A percentile compares a stretch with the other conserved stretches of the same genome.
These are phyloP conservation scores for Malacosoma neustria DNA, from an alignment of 2,888 invertebrate genomes.

Conservation along the genomic window DNA sequence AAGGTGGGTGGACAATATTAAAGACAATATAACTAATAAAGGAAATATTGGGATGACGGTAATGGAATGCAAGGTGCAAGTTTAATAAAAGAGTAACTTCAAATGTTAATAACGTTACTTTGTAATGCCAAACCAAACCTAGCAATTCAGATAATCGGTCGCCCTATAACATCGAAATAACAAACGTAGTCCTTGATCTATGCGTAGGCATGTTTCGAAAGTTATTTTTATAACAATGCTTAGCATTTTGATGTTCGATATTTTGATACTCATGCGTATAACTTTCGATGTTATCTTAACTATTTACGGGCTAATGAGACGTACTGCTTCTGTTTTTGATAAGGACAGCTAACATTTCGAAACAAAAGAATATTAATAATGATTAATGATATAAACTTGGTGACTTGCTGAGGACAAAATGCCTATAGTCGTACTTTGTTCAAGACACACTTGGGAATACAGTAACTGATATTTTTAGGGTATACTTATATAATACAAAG, in stretches of 20 bases:
- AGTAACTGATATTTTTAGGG: too few relatives aligned
- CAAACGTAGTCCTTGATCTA: slow-evolving; percentile 61
- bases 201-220: slow-evolving; percentile 53
- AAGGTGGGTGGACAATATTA: too few relatives aligned
- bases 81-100: too few relatives aligned
- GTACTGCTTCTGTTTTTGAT: background rate
- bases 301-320: slow-evolving; percentile 20
- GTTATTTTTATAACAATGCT: slow-evolving; percentile 44
- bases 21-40: too few relatives aligned
- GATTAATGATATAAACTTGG: too few relatives aligned
- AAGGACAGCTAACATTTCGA: background rate
- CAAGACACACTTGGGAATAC: too few relatives aligned
- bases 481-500: too few relatives aligned
- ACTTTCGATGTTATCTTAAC: slow-evolving; percentile 29
- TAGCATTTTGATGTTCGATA: slow-evolving; percentile 30
- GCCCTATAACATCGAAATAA: slow-evolving; percentile 42
- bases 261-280: slow-evolving; percentile 18
- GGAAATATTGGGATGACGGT: too few relatives aligned
- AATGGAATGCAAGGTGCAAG: too few relatives aligned
- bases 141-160: slow-evolving; percentile 40
- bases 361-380: background rate
- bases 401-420: too few relatives aligned
- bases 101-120: background rate
- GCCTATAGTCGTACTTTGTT: too few relatives aligned
- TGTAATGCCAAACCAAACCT: slow-evolving; percentile 12